Evolutionary conservation across 2,888 invertebrate genomes (phyloP).

Genomic region (Dorcus parallelipipedus): DNA sequence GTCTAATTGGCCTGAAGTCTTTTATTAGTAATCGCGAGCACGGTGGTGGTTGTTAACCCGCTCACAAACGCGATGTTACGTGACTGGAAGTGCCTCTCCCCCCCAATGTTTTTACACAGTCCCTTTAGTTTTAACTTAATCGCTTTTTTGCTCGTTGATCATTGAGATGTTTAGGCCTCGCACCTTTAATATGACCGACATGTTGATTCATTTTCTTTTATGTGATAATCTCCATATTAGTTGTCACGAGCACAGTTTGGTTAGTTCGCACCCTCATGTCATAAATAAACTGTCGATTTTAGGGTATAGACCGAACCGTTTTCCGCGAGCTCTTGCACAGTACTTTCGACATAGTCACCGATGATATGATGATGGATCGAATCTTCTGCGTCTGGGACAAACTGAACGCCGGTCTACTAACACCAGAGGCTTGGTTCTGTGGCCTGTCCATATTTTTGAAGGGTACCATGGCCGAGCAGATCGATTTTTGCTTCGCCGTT

Average conservation of each 20-base stretch:
- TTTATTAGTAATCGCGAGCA: too few relatives aligned
- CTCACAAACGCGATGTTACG: too few relatives aligned
- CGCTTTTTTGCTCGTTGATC: too few relatives aligned
- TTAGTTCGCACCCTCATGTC: neutral
- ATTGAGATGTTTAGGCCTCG: too few relatives aligned
- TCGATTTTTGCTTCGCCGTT: constrained; percentile 64
- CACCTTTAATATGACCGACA: too few relatives aligned
- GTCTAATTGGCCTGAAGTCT: too few relatives aligned
- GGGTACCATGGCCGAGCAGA: constrained; percentile 63
- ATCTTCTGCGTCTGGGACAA: constrained; percentile 64
- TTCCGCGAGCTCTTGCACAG: constrained; percentile 63
- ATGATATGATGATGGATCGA: constrained; percentile 66
- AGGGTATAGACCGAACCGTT: constrained; percentile 54
- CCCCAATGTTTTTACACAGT: too few relatives aligned
- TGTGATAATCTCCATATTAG: too few relatives aligned
- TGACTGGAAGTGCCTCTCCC: too few relatives aligned
- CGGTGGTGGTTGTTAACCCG: too few relatives aligned
- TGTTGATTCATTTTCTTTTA: neutral
- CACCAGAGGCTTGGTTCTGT: constrained; percentile 62
- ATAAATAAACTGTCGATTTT: constrained; percentile 17
- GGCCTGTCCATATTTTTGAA: constrained; percentile 68
- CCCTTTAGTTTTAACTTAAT: too few relatives aligned
- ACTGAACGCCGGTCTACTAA: constrained; percentile 51
- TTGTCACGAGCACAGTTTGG: neutral
- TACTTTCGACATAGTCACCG: constrained; percentile 66